Evolutionary conservation across 2,113 vertebrate species (phyloP).

Genomic region (Pomatostomus ruficeps): DNA sequence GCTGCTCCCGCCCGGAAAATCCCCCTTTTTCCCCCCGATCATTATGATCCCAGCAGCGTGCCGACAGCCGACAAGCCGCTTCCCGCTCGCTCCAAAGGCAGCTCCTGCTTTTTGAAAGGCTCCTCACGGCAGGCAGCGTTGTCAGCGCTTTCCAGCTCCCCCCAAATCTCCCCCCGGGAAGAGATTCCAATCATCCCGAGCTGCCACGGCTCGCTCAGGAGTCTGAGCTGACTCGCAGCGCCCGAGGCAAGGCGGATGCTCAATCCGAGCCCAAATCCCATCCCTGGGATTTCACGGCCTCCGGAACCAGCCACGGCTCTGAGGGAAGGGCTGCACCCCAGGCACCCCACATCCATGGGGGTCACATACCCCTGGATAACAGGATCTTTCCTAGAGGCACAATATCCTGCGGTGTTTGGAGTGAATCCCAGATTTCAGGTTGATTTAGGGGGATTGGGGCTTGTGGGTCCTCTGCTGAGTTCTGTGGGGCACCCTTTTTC

Average conservation of each 20-base stretch:
- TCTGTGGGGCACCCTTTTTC: not conserved
- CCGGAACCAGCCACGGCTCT: fast-evolving
- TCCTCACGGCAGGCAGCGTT: not conserved
- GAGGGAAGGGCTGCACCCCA: not conserved
- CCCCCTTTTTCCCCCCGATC: not conserved
- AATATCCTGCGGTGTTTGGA: fast-evolving
- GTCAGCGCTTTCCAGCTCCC: not conserved
- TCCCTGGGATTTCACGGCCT: fast-evolving
- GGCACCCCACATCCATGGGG: not conserved
- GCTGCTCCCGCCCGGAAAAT: not conserved
- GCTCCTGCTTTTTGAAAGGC: not conserved
- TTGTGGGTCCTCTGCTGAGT: fast-evolving
- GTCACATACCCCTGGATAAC: not conserved
- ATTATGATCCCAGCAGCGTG: fast-evolving
- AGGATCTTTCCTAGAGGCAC: not conserved
- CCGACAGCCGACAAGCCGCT: not conserved
- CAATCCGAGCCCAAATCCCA: fast-evolving
- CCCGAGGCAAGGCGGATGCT: not conserved
- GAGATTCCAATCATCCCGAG: not conserved
- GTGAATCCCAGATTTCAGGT: not conserved
- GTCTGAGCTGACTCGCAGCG: not conserved
- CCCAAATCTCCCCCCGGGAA: not conserved
- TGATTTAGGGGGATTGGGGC: not conserved
- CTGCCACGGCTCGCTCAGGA: not conserved
- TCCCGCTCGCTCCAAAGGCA: not conserved